Evolutionary conservation across 2,888 invertebrate genomes (phyloP).

Genomic region (Pammene fasciana): DNA sequence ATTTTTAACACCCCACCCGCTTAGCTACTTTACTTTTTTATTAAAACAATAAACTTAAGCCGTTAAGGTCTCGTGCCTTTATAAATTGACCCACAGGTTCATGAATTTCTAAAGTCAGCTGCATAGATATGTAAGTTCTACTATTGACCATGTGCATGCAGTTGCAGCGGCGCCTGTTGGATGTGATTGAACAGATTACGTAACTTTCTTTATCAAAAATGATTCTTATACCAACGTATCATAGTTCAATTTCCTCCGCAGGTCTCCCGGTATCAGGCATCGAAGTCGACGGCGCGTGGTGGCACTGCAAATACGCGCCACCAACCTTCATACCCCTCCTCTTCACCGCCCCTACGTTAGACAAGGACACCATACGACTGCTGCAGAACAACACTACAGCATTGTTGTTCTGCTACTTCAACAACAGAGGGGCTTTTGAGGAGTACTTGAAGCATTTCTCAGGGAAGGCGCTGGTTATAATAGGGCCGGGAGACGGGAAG

Average conservation of each 20-base stretch:
- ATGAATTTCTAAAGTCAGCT: too few species aligned
- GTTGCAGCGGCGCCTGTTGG: too few species aligned
- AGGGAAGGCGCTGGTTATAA: constrained; percentile 87
- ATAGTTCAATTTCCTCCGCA: constrained; percentile 59
- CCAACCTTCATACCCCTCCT: constrained; percentile 87
- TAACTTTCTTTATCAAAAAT: too few species aligned
- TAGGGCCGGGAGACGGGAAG: constrained; percentile 86
- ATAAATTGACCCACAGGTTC: too few species aligned
- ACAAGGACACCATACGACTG: constrained; percentile 64
- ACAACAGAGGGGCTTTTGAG: constrained; percentile 86
- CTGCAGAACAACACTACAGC: constrained; percentile 78
- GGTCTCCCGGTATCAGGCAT: constrained; percentile 86
- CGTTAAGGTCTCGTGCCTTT: too few species aligned
- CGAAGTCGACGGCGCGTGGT: constrained; percentile 92
- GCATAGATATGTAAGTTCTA: too few species aligned
- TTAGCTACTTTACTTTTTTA: too few species aligned
- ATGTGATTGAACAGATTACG: too few species aligned
- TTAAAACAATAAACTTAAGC: too few species aligned
- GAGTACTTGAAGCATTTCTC: constrained; percentile 86
- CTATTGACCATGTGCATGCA: too few species aligned
- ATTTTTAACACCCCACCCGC: too few species aligned
- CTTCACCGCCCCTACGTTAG: constrained; percentile 73
- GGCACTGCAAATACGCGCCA: constrained; percentile 89
- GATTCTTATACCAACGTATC: background rate
- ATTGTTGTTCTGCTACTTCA: constrained; percentile 92